These are phyloP conservation scores for Microchirus variegatus DNA, from an alignment of 2,797 vertebrate species.

Conservation along the genomic window DNA sequence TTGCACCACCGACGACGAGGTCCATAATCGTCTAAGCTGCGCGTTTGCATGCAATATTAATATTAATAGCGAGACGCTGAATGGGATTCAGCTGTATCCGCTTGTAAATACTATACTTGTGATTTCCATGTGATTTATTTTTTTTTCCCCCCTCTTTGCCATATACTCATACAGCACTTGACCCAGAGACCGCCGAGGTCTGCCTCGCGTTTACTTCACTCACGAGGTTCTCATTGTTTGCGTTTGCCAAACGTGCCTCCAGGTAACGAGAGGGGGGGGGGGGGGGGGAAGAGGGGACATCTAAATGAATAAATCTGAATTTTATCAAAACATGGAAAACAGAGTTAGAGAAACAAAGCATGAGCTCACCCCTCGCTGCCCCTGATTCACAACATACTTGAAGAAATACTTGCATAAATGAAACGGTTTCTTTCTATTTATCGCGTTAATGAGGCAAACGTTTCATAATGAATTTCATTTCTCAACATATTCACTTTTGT, in stretches of 20 bases:
- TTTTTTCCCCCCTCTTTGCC: conserved; percentile 4
- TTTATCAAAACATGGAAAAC: conserved; percentile 22
- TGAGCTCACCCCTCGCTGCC: background rate
- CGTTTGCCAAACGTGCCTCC: conserved; percentile 12
- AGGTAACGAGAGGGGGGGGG: too few species aligned
- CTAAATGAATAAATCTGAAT: conserved; percentile 2
- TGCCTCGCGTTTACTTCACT: conserved; percentile 21
- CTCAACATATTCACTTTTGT: background rate
- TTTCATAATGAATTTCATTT: background rate
- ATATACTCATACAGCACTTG: background rate
- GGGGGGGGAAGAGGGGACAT: background rate
- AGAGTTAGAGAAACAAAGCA: background rate
- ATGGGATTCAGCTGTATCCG: conserved; percentile 6
- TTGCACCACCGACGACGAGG: conserved; percentile 3
- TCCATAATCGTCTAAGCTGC: conserved; percentile 6
- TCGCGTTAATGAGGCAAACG: background rate
- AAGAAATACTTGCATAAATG: background rate
- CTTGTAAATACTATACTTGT: background rate
- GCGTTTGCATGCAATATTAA: conserved; percentile 15
- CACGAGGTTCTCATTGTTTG: conserved; percentile 10
- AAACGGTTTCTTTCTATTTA: background rate
- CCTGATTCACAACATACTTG: background rate
- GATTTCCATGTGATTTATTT: conserved; percentile 1
- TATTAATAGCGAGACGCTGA: conserved; percentile 8
- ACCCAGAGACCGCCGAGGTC: background rate